Evolutionary conservation across 2,113 vertebrate genomes (phyloP).

Genomic region (Daboia siamensis): DNA sequence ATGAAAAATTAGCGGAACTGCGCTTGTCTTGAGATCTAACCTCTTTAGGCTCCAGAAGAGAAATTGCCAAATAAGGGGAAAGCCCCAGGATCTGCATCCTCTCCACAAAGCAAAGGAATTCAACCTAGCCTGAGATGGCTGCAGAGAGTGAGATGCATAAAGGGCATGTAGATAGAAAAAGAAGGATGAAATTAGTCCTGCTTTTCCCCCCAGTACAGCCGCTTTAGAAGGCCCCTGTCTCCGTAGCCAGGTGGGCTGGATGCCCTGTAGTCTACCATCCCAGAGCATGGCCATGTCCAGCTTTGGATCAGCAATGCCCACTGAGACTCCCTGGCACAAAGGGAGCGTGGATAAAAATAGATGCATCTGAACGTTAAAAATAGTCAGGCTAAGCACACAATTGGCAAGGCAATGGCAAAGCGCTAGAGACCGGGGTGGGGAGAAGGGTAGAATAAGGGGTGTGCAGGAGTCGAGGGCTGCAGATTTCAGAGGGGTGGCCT

Average conservation of each 20-base stretch:
- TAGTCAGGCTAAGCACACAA: background rate
- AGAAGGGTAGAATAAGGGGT: background rate
- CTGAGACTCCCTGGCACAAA: background rate
- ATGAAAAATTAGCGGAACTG: background rate
- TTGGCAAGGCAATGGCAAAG: constrained; percentile 7
- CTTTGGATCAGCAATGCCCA: constrained; percentile 5
- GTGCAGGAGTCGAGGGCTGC: background rate
- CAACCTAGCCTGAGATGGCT: background rate
- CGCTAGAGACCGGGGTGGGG: background rate
- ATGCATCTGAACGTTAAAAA: constrained; percentile 11
- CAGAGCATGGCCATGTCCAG: background rate
- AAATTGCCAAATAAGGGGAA: constrained; percentile 29
- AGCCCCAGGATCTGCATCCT: background rate
- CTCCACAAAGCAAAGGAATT: background rate
- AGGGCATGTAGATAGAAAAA: background rate
- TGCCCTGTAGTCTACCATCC: background rate
- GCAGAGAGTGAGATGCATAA: background rate
- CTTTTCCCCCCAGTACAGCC: background rate
- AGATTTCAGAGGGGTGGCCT: background rate
- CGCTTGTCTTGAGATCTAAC: background rate
- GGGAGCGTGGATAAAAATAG: constrained; percentile 15
- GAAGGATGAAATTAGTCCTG: background rate
- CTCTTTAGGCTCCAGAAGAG: constrained; percentile 5
- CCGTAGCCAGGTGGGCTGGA: background rate
- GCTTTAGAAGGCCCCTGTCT: too few species aligned